Evolutionary conservation across 2,797 vertebrate species (phyloP).

Genomic region (Percopsis omiscomaycus): DNA sequence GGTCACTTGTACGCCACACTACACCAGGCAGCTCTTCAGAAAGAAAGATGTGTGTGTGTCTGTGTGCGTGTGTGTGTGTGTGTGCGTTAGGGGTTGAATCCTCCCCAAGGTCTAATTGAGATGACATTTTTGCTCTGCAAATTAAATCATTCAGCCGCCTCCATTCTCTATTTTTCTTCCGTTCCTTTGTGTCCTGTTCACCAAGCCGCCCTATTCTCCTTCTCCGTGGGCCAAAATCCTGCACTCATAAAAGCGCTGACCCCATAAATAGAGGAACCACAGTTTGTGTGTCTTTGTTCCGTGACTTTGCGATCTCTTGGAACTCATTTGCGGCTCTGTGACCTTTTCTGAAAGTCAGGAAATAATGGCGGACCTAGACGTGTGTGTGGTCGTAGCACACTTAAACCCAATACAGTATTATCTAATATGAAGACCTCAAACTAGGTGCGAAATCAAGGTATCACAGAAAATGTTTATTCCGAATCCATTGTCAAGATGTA

Average conservation of each 20-base stretch:
- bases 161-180: conserved; percentile 51
- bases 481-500: conserved; percentile 12
- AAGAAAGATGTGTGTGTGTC: not conserved
- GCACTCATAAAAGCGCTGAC: conserved; percentile 54
- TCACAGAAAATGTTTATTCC: conserved; percentile 1
- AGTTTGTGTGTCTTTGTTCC: conserved; percentile 43
- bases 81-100: conserved; percentile 25
- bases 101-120: conserved; percentile 59
- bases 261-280: conserved; percentile 49
- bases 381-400: conserved; percentile 12
- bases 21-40: not conserved
- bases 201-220: conserved; percentile 35
- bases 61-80: not conserved
- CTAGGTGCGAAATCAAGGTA: conserved; percentile 15
- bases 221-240: conserved; percentile 51
- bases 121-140: conserved; percentile 58
- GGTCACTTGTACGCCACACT: conserved; percentile 39
- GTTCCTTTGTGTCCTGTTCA: conserved; percentile 51
- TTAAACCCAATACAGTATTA: conserved; percentile 11
- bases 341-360: conserved; percentile 45
- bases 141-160: conserved; percentile 66
- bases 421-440: conserved; percentile 7
- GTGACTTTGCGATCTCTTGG: conserved; percentile 27
- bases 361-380: conserved; percentile 11
- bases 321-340: conserved; percentile 28